Evolutionary conservation across 2,797 vertebrate genomes (phyloP), one percentile per base, ranked within the genome.

Genomic region (Falco naumanni): DNA sequence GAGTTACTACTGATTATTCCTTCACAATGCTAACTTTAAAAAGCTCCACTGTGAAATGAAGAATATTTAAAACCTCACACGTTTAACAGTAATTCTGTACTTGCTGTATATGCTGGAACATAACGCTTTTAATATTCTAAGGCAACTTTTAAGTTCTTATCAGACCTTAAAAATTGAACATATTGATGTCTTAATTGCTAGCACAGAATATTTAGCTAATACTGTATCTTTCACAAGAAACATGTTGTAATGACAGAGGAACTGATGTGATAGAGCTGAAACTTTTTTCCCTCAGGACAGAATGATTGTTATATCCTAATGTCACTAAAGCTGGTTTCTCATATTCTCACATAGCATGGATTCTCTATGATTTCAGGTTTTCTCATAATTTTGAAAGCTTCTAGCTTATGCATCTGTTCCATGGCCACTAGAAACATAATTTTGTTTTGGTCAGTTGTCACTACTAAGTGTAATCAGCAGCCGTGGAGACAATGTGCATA

Each of bases 181-280:
- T 81, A 72, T 77, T 91, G 77, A 84, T 80, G 66, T 47, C 66
- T 82, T 97, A 96, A 93, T 95, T 96, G 54, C 77, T 90, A 78
- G 47, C 5, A 18, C 47, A 79, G 66, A 86, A 87, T 72, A 72
- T 69, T 59, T 65, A 51, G 79, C 65, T 84, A 83, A 80, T 78
- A 60, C 34, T 43, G 26, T 86, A 48, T 88, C 54, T 86, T 93
- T 87, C 43, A 61, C 16, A 81, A 83, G 66, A 91, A 86, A 34
- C 50, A 10, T 68, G 14, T 84, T 89, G 75, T 88, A 51, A 79
- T 87, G 91, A 59, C 79, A 81, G 63, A 74, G 45, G 51, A 83
- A 91, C 61, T 74, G 76, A 89, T 61, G 69, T 79, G 89, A 75
- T 57, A 79, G 89, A 80, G 59, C 43, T 87, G 72, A 79, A 93